Evolutionary conservation across 1,140 invertebrate genomes (phyloP).

Genomic region (Triops longicaudatus): DNA sequence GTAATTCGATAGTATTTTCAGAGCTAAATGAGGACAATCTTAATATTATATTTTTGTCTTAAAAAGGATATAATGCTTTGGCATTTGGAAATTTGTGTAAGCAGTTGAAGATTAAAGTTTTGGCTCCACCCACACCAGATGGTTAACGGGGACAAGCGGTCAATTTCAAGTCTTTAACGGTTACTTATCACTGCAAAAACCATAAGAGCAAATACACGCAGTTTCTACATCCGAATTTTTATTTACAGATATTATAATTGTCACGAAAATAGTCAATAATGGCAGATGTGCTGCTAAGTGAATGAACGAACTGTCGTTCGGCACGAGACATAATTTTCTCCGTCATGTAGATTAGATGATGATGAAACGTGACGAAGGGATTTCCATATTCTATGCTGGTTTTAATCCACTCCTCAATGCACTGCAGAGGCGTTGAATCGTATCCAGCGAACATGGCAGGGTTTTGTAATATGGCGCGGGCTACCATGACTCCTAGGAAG

Average conservation of each 20-base stretch:
- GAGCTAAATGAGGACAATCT: too few relatives aligned
- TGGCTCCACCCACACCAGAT: too few relatives aligned
- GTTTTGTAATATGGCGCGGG: slow-evolving; percentile 79
- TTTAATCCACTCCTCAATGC: slow-evolving; percentile 78
- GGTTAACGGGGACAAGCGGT: too few relatives aligned
- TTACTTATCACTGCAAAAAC: too few relatives aligned
- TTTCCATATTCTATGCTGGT: slow-evolving; percentile 53
- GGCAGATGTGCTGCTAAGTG: slow-evolving; percentile 54
- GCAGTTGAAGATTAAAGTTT: too few relatives aligned
- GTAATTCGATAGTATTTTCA: too few relatives aligned
- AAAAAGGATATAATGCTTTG: too few relatives aligned
- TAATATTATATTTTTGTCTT: too few relatives aligned
- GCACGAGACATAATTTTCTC: slow-evolving; percentile 63
- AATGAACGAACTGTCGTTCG: slow-evolving; percentile 67
- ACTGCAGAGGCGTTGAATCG: slow-evolving; percentile 57
- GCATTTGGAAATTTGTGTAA: too few relatives aligned
- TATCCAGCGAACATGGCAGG: slow-evolving; percentile 74
- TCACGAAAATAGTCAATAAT: slow-evolving; percentile 62
- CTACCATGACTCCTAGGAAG: slow-evolving; percentile 69
- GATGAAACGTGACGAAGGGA: slow-evolving; percentile 75
- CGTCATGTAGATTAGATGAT: slow-evolving; percentile 89
- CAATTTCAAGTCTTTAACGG: too few relatives aligned
- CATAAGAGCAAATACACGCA: not conserved
- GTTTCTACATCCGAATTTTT: not conserved
- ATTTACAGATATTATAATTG: slow-evolving; percentile 38